phyloP scores from a whole-genome alignment of 1,140 invertebrate species.

The Manduca sexta region DNA sequence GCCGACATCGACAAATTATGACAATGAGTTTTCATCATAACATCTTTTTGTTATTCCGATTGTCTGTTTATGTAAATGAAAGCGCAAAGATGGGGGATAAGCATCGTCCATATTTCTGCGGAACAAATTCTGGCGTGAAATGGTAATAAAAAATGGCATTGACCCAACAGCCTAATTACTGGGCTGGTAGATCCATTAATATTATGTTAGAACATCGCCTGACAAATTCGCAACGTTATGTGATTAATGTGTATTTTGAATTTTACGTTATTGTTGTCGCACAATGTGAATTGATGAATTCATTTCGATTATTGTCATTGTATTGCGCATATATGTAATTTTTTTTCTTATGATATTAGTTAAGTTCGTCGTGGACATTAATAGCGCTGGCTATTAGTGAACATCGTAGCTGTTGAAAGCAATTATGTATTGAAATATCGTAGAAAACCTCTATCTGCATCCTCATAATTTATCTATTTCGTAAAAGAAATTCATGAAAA shows the following conservation, averaged over 20 bases:
- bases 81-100: not conserved
- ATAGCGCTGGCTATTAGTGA: too few relatives aligned
- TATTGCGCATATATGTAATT: too few relatives aligned
- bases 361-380: too few relatives aligned
- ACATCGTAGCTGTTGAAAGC: too few relatives aligned
- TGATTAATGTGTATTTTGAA: slow-evolving; percentile 34
- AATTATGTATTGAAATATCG: too few relatives aligned
- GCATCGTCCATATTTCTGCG: slow-evolving; percentile 6
- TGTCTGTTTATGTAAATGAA: slow-evolving; percentile 30
- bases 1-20: slow-evolving; percentile 20
- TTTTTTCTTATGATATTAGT: too few relatives aligned
- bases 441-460: too few relatives aligned
- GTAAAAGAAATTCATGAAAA: too few relatives aligned
- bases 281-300: slow-evolving; percentile 4
- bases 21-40: slow-evolving; percentile 22
- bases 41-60: slow-evolving; percentile 26
- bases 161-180: slow-evolving; percentile 19
- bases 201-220: slow-evolving; percentile 14
- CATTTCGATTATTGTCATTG: too few relatives aligned
- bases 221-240: slow-evolving; percentile 31
- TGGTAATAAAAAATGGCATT: slow-evolving; percentile 12
- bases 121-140: not conserved
- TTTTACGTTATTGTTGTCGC: slow-evolving; percentile 29
- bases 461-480: too few relatives aligned
- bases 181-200: slow-evolving; percentile 34